Evolutionary conservation across 1,140 invertebrate species (phyloP), one percentile per base, ranked within the genome.

Genomic region (Homarus americanus): DNA sequence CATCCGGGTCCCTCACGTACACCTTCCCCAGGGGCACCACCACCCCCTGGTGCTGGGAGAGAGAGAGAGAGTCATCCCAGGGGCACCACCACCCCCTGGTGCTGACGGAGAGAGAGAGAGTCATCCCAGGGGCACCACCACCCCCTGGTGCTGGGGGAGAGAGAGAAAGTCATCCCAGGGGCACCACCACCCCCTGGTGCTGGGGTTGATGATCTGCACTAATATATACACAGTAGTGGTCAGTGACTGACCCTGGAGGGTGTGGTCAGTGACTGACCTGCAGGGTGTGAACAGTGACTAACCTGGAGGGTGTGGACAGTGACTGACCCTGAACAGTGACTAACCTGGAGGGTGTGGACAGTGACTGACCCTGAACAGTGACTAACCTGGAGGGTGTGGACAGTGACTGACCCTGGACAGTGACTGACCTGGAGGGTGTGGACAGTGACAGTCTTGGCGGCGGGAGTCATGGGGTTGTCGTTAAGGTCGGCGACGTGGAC

Each of bases 1-100:
- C 86, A 53, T 88, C 86, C 0, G 86, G 86, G 76, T 88, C 86
- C 86, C 72, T 72, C 69, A 86, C 83, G 17, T 86, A 86, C 72
- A 86, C 83, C 28, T 72, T 28, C 24, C 83, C 83, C 41, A 86
- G 32, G 28, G 83, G 83, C 41, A 86, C 72, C 9, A 41, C 5
- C 41, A 40, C 41, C 5, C 69, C 83, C 40, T 86, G 83, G 1
- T 34, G 28, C 83, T 86, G 72, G 44, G n/a, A 49, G 38, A n/a
- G 40, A 15, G 44, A 28, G 63, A 58, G 53, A 17, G 53, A 17
- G 53, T 17, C 15, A n/a, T n/a, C 83, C 83, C 41, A 86, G 32
- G 28, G 83, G 83, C 41, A 86, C 72, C 9, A 41, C 5, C 41
- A 40, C 41, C 5, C 69, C 83, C 40, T 86, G 83, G 1, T 34